Percentiles rank a stretch among this genome's conserved stretches.
phyloP scores from a whole-genome alignment of 2,797 vertebrate species.

The Pipistrellus nathusii region DNA sequence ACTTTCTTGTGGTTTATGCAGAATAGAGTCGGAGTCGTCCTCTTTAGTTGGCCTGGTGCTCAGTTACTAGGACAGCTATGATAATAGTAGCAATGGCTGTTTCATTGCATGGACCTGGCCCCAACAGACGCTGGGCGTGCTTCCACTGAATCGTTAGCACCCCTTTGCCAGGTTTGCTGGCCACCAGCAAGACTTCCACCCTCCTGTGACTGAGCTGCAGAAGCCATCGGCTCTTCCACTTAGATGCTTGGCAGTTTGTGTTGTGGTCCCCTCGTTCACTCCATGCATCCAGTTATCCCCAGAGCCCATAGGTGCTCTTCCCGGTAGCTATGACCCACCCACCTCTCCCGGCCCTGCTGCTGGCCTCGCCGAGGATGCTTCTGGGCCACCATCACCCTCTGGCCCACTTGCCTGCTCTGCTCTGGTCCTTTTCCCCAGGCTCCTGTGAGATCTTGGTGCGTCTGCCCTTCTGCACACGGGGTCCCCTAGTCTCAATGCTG shows the following conservation, averaged over 20 bases:
- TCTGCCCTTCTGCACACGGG: background rate
- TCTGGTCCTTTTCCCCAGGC: background rate
- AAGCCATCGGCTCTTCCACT: background rate
- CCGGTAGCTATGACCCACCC: background rate
- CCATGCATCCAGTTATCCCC: no score
- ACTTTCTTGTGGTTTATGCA: background rate
- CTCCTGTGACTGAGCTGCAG: background rate
- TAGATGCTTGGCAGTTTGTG: background rate
- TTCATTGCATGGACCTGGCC: background rate
- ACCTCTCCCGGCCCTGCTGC: background rate
- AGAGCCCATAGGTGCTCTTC: background rate
- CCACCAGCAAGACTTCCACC: background rate
- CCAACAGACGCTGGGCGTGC: background rate
- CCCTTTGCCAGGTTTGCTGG: background rate
- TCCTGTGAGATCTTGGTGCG: background rate
- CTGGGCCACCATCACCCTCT: fast-evolving
- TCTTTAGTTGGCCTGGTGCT: background rate
- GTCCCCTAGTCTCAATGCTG: background rate
- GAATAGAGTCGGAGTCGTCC: background rate
- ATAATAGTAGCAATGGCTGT: background rate
- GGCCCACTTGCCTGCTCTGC: background rate
- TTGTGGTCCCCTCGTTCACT: background rate
- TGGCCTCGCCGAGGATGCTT: background rate
- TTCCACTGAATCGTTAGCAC: background rate
- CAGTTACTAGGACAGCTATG: background rate